Evolutionary conservation across 1,140 invertebrate genomes (phyloP).

Genomic region (Drosophila santomea): DNA sequence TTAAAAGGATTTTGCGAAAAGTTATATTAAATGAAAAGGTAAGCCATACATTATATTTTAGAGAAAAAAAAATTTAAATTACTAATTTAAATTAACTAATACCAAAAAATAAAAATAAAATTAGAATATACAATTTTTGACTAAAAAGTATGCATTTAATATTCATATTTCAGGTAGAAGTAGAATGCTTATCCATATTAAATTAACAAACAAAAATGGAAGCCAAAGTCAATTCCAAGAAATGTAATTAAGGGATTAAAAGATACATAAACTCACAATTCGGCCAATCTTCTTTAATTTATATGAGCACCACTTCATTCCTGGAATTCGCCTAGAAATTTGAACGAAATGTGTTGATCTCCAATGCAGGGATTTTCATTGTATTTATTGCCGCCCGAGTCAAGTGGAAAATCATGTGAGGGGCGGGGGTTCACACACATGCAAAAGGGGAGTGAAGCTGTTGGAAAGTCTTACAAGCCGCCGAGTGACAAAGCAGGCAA

Average conservation of each 20-base stretch:
- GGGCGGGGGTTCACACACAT: neutral
- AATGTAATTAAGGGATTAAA: constrained; percentile 17
- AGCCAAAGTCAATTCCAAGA: constrained; percentile 6
- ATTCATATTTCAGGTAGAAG: too few species aligned
- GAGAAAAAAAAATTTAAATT: neutral
- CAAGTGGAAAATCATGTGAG: constrained; percentile 12
- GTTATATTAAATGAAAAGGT: too few species aligned
- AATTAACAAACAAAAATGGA: constrained; percentile 1
- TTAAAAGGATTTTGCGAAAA: too few species aligned
- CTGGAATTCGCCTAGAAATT: constrained; percentile 18
- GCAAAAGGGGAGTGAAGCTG: constrained; percentile 27
- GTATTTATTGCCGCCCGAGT: constrained; percentile 34
- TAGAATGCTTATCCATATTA: neutral
- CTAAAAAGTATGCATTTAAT: neutral
- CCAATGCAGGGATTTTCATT: constrained; percentile 26
- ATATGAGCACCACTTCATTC: constrained; percentile 27
- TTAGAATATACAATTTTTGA: too few species aligned
- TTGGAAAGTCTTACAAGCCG: constrained; percentile 60
- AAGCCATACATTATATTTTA: too few species aligned
- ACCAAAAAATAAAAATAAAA: too few species aligned
- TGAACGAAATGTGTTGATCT: constrained; percentile 7
- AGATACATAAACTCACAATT: constrained; percentile 36
- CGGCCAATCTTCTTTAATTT: constrained; percentile 30
- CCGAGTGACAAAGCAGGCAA: constrained; percentile 62
- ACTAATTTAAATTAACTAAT: too few species aligned